A percentile compares a stretch with the other conserved stretches of the same genome.
Evolutionary conservation across 2,888 invertebrate genomes (phyloP).

Genomic region (Protonemura montana): DNA sequence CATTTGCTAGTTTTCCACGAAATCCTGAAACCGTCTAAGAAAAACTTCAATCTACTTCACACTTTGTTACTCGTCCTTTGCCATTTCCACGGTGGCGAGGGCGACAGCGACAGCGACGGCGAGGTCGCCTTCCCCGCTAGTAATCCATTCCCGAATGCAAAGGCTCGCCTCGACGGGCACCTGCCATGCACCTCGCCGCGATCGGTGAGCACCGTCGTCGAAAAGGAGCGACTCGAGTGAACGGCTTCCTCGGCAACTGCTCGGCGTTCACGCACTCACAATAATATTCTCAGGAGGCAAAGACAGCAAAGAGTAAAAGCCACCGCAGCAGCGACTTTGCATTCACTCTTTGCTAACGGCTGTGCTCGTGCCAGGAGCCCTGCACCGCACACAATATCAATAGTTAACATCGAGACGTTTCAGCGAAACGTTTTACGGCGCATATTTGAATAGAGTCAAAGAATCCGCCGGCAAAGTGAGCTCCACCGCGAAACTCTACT

Average conservation of each 20-base stretch:
- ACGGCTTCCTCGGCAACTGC: not conserved
- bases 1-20: not conserved
- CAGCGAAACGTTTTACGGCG: not conserved
- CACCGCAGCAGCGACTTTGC: conserved; percentile 30
- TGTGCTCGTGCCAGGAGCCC: not conserved
- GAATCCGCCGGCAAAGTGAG: not conserved
- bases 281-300: conserved; percentile 40
- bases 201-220: too few species aligned
- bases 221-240: not conserved
- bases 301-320: conserved; percentile 35
- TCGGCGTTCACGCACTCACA: conserved; percentile 33
- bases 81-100: not conserved
- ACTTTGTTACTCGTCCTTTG: conserved; percentile 38
- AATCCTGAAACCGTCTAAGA: not conserved
- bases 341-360: conserved; percentile 30
- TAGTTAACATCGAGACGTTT: conserved; percentile 10
- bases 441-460: not conserved
- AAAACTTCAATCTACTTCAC: conserved; percentile 28
- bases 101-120: too few species aligned
- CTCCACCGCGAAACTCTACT: not conserved
- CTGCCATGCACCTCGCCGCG: not conserved
- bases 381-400: conserved; percentile 1
- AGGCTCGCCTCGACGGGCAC: conserved; percentile 5
- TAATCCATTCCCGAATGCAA: conserved; percentile 35
- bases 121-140: not conserved